These are phyloP conservation scores for Oncorhynchus keta DNA, from an alignment of 2,113 vertebrate species.

Conservation along the genomic window DNA sequence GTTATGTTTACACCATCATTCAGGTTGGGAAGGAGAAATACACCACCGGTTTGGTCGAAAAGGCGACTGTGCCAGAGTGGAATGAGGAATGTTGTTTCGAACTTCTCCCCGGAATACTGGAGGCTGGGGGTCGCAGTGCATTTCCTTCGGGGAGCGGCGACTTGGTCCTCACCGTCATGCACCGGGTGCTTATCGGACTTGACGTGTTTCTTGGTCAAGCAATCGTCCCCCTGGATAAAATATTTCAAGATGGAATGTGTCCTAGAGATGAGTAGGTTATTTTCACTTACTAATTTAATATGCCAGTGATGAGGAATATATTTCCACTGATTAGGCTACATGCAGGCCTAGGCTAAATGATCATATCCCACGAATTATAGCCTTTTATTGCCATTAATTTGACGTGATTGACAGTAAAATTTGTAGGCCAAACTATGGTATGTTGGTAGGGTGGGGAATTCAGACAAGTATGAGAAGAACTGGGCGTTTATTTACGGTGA, in stretches of 20 bases:
- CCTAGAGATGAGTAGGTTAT: conserved; percentile 87
- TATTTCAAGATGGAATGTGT: conserved; percentile 77
- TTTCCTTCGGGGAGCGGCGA: conserved; percentile 72
- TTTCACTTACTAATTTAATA: background rate
- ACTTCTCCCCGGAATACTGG: conserved; percentile 85
- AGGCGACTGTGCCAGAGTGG: conserved; percentile 85
- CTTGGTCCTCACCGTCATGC: conserved; percentile 89
- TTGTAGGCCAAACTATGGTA: background rate
- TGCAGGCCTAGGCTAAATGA: background rate
- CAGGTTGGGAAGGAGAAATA: conserved; percentile 92
- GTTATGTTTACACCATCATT: conserved; percentile 90
- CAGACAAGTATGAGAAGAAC: no score
- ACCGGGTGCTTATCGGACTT: conserved; percentile 88
- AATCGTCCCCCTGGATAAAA: conserved; percentile 78
- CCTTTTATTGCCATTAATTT: background rate
- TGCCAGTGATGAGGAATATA: background rate
- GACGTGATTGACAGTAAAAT: background rate
- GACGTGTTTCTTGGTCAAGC: conserved; percentile 92
- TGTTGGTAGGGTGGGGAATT: background rate
- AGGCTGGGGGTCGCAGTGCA: conserved; percentile 63
- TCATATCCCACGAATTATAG: no score
- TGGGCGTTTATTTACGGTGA: no score
- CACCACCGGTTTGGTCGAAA: conserved; percentile 90
- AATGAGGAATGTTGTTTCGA: conserved; percentile 89
- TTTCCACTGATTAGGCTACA: background rate